Conservation (phyloP, 2,797 vertebrate genomes). For the Channallabes apus region DNA sequence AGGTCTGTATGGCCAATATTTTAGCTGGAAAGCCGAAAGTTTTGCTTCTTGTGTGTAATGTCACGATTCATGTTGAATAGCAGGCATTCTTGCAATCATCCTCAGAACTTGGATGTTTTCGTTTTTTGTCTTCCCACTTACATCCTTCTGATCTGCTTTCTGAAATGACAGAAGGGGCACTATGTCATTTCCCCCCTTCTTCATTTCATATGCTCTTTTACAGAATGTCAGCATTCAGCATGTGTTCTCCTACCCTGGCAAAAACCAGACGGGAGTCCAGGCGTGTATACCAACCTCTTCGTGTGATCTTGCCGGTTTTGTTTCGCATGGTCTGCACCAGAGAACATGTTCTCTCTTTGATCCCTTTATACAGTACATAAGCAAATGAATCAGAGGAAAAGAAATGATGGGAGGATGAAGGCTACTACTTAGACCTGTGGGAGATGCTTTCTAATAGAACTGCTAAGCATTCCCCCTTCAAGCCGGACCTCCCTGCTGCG, state of each 20-base stretch:
- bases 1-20: too few species aligned
- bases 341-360: constrained; percentile 65
- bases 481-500: constrained; percentile 53
- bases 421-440: constrained; percentile 38
- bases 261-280: not conserved
- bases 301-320: constrained; percentile 57
- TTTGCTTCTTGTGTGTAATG: constrained; percentile 15
- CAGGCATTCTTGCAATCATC: constrained; percentile 58
- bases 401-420: constrained; percentile 34
- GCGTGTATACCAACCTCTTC: constrained; percentile 43
- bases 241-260: constrained; percentile 13
- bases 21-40: not conserved
- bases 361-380: constrained; percentile 66
- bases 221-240: constrained; percentile 42
- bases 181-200: constrained; percentile 53
- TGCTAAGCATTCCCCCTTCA: constrained; percentile 44
- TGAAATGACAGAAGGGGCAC: constrained; percentile 33
- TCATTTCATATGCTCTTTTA: constrained; percentile 48
- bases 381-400: constrained; percentile 58
- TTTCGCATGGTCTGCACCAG: constrained; percentile 60
- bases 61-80: constrained; percentile 66
- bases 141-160: constrained; percentile 50
- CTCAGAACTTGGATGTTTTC: constrained; percentile 37
- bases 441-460: constrained; percentile 38
- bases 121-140: constrained; percentile 46